Base-by-base conservation (phyloP, 2,888 invertebrate genomes). In the Pristionchus entomophagus region DNA sequence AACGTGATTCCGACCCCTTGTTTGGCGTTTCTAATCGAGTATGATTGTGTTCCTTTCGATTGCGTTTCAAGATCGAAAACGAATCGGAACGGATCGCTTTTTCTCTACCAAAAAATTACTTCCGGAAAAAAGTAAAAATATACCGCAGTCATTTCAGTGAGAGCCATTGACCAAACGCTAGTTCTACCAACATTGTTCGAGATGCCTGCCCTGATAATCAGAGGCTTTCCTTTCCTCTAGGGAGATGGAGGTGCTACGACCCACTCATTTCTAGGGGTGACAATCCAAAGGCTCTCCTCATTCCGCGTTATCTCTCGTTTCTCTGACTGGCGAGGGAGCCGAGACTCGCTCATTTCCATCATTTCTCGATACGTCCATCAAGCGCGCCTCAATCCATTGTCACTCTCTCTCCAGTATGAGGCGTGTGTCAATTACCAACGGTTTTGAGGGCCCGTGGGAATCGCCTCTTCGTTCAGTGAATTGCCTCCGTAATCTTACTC, bases 301-400 rank as follows among this genome's bases (percentile, higher is more conserved):
- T n/a, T n/a, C n/a, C n/a, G n/a, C n/a, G n/a, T n/a, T n/a, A n/a
- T n/a, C n/a, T n/a, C n/a, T n/a, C n/a, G n/a, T n/a, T n/a, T n/a
- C n/a, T n/a, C n/a, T n/a, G n/a, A n/a, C n/a, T 29, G 32, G 65
- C 29, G 65, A 35, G 32, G 4, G 56, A 0, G 17, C 29, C 32
- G 32, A 32, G 56, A 14, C 56, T 38, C 69, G 22, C 69, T 69
- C 69, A 69, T 69, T 69, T 69, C 69, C 69, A 69, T 69, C 69
- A 69, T 69, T 69, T 69, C 69, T 41, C 69, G 69, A 35, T 69
- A 12, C n/a, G 69, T 69, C 69, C 69, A 69, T 69, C 69, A 69
- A 38, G 17, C 6, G 38, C 19, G 65, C 19, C 32, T 17, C 65
- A 65, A 65, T 69, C 38, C 69, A 69, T 69, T 69, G 38, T 69